These are phyloP conservation scores for Resseliella maxima DNA, from an alignment of 2,888 invertebrate genomes.

Conservation along the genomic window DNA sequence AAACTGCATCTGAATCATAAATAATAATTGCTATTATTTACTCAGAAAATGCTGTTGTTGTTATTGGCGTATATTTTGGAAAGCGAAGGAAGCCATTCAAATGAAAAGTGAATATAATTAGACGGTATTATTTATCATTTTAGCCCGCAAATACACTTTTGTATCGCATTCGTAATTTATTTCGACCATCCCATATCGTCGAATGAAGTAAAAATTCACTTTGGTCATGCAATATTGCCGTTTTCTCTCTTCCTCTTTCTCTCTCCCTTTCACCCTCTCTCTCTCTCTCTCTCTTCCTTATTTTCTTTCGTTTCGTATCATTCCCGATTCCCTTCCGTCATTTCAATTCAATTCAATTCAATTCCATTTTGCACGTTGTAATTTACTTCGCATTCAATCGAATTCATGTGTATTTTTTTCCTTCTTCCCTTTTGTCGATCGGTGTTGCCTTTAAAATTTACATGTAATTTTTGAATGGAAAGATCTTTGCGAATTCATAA, in stretches of 20 bases:
- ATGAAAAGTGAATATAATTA: conserved; percentile 54
- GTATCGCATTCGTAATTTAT: conserved; percentile 36
- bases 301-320: no score
- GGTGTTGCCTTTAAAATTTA: not conserved
- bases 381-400: no score
- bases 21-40: conserved; percentile 54
- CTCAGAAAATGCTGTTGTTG: not conserved
- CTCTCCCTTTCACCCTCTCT: no score
- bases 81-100: not conserved
- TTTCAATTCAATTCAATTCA: no score
- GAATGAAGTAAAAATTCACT: not conserved
- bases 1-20: conserved; percentile 53
- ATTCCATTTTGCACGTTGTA: no score
- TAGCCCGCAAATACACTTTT: not conserved
- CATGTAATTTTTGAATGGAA: not conserved
- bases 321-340: no score
- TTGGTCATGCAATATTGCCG: conserved; percentile 46
- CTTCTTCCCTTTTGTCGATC: no score
- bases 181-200: conserved; percentile 12
- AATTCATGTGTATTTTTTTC: no score
- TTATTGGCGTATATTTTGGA: not conserved
- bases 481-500: not conserved
- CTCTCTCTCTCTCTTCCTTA: not conserved
- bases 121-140: conserved; percentile 50
- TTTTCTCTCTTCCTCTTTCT: not conserved